phyloP scores from a whole-genome alignment of 2,888 invertebrate genomes.

The Cheilosia urbana region DNA sequence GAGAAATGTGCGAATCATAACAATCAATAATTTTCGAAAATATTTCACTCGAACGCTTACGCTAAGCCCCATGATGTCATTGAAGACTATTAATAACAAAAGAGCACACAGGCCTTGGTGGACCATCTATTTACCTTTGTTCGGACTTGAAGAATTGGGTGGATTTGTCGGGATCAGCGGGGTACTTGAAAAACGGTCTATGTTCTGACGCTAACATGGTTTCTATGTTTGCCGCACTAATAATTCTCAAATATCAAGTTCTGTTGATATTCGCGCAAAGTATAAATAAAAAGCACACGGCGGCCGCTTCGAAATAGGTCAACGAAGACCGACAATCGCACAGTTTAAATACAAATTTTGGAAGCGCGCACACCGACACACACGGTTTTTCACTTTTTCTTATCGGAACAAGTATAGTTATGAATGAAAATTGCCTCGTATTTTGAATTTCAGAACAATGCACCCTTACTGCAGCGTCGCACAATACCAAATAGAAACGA shows the following conservation, averaged over 20 bases:
- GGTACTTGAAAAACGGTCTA: conserved; percentile 68
- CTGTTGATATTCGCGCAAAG: neutral
- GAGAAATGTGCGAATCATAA: conserved; percentile 44
- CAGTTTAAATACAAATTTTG: neutral
- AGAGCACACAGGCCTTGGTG: neutral
- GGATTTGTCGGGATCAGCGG: conserved; percentile 64
- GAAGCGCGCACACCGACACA: neutral
- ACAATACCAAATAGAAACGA: conserved; percentile 61
- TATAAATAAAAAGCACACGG: conserved; percentile 7
- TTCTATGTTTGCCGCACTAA: neutral
- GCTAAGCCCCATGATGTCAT: conserved; percentile 39
- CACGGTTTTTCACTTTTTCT: neutral
- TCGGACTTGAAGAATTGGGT: conserved; percentile 61
- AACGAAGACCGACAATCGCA: conserved; percentile 3
- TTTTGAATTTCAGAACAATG: conserved; percentile 31
- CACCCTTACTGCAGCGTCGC: conserved; percentile 60
- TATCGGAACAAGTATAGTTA: conserved; percentile 9
- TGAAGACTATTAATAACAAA: conserved; percentile 15
- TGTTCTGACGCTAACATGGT: conserved; percentile 63
- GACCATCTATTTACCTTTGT: conserved; percentile 60
- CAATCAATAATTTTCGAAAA: conserved; percentile 15
- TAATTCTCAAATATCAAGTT: too few relatives aligned
- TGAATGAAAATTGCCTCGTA: conserved; percentile 36
- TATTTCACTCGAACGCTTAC: conserved; percentile 26
- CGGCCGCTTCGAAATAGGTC: conserved; percentile 18